Conservation (phyloP, 2,797 vertebrate species). For the Falco berigora region DNA sequence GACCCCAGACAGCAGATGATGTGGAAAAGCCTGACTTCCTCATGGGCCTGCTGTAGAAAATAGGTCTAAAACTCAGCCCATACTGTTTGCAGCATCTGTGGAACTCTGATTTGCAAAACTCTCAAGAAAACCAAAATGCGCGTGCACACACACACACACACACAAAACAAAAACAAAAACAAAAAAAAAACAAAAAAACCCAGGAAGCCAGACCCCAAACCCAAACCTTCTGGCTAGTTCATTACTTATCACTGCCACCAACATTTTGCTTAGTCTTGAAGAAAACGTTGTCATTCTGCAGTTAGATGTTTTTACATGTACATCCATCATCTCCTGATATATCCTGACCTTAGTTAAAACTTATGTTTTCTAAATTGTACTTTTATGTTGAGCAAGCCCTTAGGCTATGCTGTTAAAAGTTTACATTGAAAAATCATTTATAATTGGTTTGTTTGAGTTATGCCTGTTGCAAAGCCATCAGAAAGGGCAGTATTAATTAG, state of each 20-base stretch:
- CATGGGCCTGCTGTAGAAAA: neutral
- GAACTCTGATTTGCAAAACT: neutral
- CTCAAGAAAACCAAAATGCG: neutral
- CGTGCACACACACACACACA: too few species aligned
- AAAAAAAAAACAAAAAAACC: too few species aligned
- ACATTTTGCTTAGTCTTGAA: conserved; percentile 62
- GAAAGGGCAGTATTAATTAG: conserved; percentile 66
- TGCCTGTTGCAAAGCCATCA: conserved; percentile 65
- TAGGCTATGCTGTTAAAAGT: conserved; percentile 70
- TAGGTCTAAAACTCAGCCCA: neutral
- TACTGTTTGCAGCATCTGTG: neutral
- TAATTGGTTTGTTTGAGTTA: conserved; percentile 73
- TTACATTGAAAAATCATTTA: conserved; percentile 72
- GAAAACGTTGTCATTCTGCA: conserved; percentile 32
- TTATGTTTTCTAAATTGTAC: conserved; percentile 70
- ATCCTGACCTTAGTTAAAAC: conserved; percentile 69
- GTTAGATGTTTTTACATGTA: conserved; percentile 43
- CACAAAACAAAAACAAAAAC: too few species aligned
- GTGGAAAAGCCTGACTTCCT: neutral
- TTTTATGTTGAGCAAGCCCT: conserved; percentile 71
- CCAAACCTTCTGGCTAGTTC: neutral
- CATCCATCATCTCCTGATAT: conserved; percentile 39
- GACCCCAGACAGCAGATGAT: neutral
- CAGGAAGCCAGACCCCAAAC: neutral
- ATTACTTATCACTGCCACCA: conserved; percentile 38